Evolutionary conservation across 2,888 invertebrate genomes (phyloP).

Genomic region (Microplitis manilae): DNA sequence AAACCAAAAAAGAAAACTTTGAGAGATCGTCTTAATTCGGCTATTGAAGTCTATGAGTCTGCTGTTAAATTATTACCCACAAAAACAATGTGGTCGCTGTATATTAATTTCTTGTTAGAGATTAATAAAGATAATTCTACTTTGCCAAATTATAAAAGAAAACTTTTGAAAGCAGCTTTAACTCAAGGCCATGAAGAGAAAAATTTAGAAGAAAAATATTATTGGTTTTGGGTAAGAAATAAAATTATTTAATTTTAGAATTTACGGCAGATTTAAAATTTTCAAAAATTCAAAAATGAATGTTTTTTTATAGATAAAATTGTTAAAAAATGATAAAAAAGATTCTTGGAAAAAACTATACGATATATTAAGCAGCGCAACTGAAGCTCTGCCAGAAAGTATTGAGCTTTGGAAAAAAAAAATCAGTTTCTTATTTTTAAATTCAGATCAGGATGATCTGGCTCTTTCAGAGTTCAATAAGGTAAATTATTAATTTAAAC

Average conservation of each 20-base stretch:
- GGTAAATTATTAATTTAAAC: background rate
- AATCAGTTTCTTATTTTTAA: conserved; percentile 70
- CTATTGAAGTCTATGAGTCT: conserved; percentile 73
- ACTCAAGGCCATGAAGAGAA: conserved; percentile 72
- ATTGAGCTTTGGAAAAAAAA: conserved; percentile 74
- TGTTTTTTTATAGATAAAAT: conserved; percentile 58
- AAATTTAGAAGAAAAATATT: conserved; percentile 73
- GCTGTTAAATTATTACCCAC: conserved; percentile 73
- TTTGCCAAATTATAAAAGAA: conserved; percentile 73
- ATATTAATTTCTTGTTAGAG: conserved; percentile 75
- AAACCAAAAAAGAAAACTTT: conserved; percentile 59
- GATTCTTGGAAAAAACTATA: conserved; percentile 59
- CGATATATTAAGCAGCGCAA: conserved; percentile 70
- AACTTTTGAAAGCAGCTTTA: conserved; percentile 73
- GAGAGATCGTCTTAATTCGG: conserved; percentile 71
- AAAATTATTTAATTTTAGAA: background rate
- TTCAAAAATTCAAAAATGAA: no score
- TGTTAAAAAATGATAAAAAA: conserved; percentile 58
- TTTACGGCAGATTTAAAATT: background rate
- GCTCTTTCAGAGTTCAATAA: background rate
- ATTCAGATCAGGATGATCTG: background rate
- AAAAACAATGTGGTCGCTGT: conserved; percentile 74
- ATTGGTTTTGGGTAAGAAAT: conserved; percentile 49
- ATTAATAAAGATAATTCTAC: conserved; percentile 72
- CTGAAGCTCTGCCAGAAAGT: conserved; percentile 71